phyloP scores from a whole-genome alignment of 2,797 vertebrate species.

The Remorina albescens region DNA sequence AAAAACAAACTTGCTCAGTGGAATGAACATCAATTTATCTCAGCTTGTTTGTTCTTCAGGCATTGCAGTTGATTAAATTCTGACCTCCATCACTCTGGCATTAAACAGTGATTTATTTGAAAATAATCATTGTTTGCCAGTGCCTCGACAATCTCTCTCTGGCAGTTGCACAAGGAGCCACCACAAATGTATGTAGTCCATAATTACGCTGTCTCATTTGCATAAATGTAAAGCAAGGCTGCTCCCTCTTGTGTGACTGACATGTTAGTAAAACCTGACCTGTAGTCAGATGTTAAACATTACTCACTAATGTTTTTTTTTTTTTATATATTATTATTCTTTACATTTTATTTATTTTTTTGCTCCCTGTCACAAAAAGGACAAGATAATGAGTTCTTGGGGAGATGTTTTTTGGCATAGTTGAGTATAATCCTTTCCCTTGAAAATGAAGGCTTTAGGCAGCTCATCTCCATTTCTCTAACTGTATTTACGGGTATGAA shows the following conservation, averaged over 20 bases:
- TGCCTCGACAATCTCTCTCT: slow-evolving; percentile 26
- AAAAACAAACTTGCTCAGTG: slow-evolving; percentile 9
- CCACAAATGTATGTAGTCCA: not conserved
- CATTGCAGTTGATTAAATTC: slow-evolving; percentile 56
- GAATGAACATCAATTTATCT: slow-evolving; percentile 50
- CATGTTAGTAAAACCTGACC: slow-evolving; percentile 57
- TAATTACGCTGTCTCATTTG: slow-evolving; percentile 42
- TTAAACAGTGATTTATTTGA: slow-evolving; percentile 60
- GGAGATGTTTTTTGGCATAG: slow-evolving; percentile 52
- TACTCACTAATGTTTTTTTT: slow-evolving; percentile 47
- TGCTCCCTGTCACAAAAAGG: slow-evolving; percentile 59
- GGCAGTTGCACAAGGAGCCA: slow-evolving; percentile 4
- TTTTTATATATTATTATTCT: too few relatives aligned
- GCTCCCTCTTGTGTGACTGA: slow-evolving; percentile 45
- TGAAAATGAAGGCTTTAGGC: slow-evolving; percentile 64
- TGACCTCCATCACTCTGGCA: slow-evolving; percentile 52
- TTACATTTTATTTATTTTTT: slow-evolving; percentile 61
- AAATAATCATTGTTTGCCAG: slow-evolving; percentile 43
- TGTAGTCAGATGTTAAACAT: slow-evolving; percentile 57
- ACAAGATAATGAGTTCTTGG: slow-evolving; percentile 69
- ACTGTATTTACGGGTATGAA: slow-evolving; percentile 34
- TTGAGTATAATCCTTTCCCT: slow-evolving; percentile 45
- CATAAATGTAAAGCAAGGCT: slow-evolving; percentile 31
- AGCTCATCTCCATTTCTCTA: slow-evolving; percentile 33
- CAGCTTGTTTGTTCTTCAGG: slow-evolving; percentile 33